Base-by-base conservation (phyloP, 2,113 vertebrate genomes). In the Mobula birostris region DNA sequence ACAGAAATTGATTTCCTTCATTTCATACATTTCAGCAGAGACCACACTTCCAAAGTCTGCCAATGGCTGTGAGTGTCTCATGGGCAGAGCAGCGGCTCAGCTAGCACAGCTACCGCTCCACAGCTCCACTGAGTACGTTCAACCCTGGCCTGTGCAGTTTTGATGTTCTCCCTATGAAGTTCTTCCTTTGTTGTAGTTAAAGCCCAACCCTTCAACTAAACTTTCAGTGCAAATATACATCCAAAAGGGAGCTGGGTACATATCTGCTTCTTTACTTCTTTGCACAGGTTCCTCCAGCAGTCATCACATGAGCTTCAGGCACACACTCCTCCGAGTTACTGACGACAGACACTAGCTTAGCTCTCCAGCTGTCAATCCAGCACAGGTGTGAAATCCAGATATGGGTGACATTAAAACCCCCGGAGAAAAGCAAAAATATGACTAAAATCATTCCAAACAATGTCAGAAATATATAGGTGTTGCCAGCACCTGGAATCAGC, bases 351-450 rank as follows among this genome's bases (percentile, higher is more conserved):
- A 56, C 48, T 5, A 56, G 36, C 48, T 83, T 83, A 83, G 80
- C 80, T 83, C 80, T 83, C 80, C 36, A 87, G 48, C 83, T 61
- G 48, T 87, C 48, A 11, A 27, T 1, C 48, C 48, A 61, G 27
- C 24, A 11, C 83, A 87, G 83, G 83, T 87, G 83, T 87, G 24
- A 58, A 12, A 87, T 56, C 40, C 48, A 87, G 83, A 87, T 87
- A 87, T 0, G 48, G 40, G 36, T 87, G 40, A 61, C 48, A 87
- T 58, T 79, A 36, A 36, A n/a, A 17, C n/a, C n/a, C 77, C n/a
- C n/a, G 5, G 72, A 74, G 77, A 58, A 12, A 36, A 40, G 48
- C 5, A 83, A 56, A 24, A 58, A 87, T 5, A 61, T 24, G 24
- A 56, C 8, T 56, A 36, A 19, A 21, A 36, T 79, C n/a, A 15